These are phyloP conservation scores for Balaenoptera acutorostrata DNA, from an alignment of 2,113 vertebrate genomes.

Conservation along the genomic window DNA sequence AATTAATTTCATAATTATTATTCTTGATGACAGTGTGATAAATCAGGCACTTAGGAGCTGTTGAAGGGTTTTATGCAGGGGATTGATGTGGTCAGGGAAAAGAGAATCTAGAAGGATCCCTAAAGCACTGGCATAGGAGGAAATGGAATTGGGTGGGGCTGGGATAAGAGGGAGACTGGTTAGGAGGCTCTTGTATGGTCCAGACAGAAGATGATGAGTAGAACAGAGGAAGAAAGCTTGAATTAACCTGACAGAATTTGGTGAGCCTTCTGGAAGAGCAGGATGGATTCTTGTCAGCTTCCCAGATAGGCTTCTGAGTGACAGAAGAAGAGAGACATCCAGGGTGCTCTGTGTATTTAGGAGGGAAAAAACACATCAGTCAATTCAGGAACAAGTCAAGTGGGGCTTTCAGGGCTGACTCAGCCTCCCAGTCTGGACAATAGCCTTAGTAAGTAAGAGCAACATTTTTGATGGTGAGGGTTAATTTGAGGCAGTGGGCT, in stretches of 20 bases:
- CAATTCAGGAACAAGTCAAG: background rate
- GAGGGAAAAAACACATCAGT: background rate
- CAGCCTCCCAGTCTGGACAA: background rate
- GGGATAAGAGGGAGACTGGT: background rate
- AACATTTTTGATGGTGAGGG: background rate
- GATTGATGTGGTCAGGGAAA: background rate
- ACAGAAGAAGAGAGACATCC: background rate
- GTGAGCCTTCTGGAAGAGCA: background rate
- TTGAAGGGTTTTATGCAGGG: background rate
- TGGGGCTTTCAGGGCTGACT: background rate
- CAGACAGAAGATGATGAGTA: background rate
- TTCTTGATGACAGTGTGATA: background rate
- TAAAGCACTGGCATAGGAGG: background rate
- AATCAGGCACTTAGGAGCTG: background rate
- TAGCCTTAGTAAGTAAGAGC: background rate
- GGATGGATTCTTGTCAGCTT: background rate
- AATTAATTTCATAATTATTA: background rate
- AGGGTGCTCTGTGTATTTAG: background rate
- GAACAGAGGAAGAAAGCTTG: background rate
- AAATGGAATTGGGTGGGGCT: background rate
- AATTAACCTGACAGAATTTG: background rate
- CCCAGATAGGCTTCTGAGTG: background rate
- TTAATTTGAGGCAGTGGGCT: background rate
- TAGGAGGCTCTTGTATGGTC: background rate
- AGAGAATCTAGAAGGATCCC: background rate